A percentile compares a stretch with the other conserved stretches of the same genome.
Conservation (phyloP, 2,888 invertebrate species). For the Apomyelois bistriatella region DNA sequence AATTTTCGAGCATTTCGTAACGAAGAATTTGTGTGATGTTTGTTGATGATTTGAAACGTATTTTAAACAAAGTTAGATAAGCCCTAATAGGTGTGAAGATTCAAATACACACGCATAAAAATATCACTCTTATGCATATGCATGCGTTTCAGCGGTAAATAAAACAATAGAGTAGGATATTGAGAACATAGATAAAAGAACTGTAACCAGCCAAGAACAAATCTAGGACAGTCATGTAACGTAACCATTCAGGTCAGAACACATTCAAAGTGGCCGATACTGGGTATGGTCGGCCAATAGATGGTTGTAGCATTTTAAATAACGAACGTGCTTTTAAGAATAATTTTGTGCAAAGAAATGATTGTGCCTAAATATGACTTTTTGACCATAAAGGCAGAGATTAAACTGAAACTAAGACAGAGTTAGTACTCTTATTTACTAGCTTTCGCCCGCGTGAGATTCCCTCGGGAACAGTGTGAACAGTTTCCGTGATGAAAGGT, state of each 20-base stretch:
- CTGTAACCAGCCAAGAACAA: background rate
- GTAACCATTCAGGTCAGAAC: background rate
- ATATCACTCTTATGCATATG: background rate
- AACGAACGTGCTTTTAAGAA: too few species aligned
- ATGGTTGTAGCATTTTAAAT: too few species aligned
- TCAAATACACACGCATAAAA: background rate
- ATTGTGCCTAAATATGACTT: too few species aligned
- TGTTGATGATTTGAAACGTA: background rate
- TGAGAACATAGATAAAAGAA: background rate
- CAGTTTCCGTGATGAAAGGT: too few species aligned
- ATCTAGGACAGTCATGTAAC: constrained; percentile 8
- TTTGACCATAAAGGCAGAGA: too few species aligned
- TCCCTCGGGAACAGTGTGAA: too few species aligned
- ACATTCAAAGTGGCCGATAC: background rate
- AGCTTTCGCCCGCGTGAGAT: too few species aligned
- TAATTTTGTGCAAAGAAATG: too few species aligned
- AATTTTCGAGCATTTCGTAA: too few species aligned
- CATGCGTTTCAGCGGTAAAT: background rate
- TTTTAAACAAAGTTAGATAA: background rate
- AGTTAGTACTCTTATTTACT: too few species aligned
- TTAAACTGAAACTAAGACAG: too few species aligned
- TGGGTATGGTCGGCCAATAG: background rate
- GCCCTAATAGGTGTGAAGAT: background rate
- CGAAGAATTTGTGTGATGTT: too few species aligned
- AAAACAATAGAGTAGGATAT: constrained; percentile 5